Percentiles rank a stretch among this genome's conserved stretches.
Conservation (phyloP, 2,113 vertebrate species). For the Cinclus cinclus region DNA sequence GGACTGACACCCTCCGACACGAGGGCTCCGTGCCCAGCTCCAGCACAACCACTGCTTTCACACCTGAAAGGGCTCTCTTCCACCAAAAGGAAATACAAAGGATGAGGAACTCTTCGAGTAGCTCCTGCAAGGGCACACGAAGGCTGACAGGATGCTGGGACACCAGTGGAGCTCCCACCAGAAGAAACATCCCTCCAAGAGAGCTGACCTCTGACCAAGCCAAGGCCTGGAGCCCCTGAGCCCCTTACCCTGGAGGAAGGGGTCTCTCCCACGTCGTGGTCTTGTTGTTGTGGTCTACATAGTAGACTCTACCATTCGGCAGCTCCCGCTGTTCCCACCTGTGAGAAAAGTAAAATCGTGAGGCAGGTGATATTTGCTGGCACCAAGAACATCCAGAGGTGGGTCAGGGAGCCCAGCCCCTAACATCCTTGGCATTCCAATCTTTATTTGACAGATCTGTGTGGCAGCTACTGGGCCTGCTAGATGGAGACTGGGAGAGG, state of each 20-base stretch:
- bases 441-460: not conserved
- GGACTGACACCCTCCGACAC: fast-evolving
- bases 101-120: not conserved
- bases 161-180: not conserved
- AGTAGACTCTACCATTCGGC: slow-evolving; percentile 93
- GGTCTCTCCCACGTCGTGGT: slow-evolving; percentile 98
- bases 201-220: fast-evolving
- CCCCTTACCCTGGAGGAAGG: slow-evolving; percentile 89
- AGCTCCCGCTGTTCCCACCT: slow-evolving; percentile 97
- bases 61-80: not conserved
- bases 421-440: not conserved
- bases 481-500: not conserved
- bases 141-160: not conserved
- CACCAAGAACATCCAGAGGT: not conserved
- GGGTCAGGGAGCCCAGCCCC: not conserved
- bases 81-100: not conserved
- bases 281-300: slow-evolving; percentile 98
- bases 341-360: not conserved
- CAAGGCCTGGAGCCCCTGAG: not conserved
- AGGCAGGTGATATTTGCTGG: not conserved
- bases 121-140: not conserved
- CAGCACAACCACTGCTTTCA: not conserved
- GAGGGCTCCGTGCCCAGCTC: not conserved
- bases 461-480: not conserved
- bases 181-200: not conserved